Evolutionary conservation across 2,113 vertebrate species (phyloP), one percentile per base, ranked within the genome.

Genomic region (Corythornis madagascariensis): DNA sequence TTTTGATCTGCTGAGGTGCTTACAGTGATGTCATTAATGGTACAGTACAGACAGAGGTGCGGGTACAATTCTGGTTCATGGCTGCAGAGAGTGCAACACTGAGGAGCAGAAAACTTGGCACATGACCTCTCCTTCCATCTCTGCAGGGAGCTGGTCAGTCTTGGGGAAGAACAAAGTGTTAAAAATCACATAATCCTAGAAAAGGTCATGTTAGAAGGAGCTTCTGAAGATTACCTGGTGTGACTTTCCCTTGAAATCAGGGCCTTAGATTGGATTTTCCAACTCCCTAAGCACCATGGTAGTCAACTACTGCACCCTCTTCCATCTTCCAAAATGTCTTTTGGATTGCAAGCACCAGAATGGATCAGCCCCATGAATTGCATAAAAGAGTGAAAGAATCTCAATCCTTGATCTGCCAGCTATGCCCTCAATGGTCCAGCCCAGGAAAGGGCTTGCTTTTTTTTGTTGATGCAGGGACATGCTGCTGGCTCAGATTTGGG

Each of bases 1-100:
- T 35, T 77, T 86, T 80, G 29, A 22, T 65, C 63, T 88, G 48
- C 76, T 92, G 25, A 94, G 83, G 71, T 61, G 65, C 74, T 93
- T 73, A 87, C 40, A 76, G 15, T 29, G 59, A 60, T 1, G 3
- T 78, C 90, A 86, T 43, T 79, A 70, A 80, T 42, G 16, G 33
- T 73, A 65, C 3, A 7, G 47, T 47, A 59, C 0, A 5, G 73
- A 48, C 21, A 71, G 43, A 61, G 18, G 31, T 13, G 5, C 60
- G 86, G 45, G 26, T 65, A 57, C 4, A 5, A 59, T 69, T 43
- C 38, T 16, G 9, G 13, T 57, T 89, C 3, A 1, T 25, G 47
- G 53, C 71, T 87, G 66, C 47, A 83, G 29, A 67, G 19, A 43
- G 22, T 9, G 4, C 22, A 45, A 65, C 71, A 33, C 33, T 1